A percentile compares a stretch with the other conserved stretches of the same genome.
Evolutionary conservation across 2,888 invertebrate species (phyloP).

Genomic region (Chrysomela aeneicollis): DNA sequence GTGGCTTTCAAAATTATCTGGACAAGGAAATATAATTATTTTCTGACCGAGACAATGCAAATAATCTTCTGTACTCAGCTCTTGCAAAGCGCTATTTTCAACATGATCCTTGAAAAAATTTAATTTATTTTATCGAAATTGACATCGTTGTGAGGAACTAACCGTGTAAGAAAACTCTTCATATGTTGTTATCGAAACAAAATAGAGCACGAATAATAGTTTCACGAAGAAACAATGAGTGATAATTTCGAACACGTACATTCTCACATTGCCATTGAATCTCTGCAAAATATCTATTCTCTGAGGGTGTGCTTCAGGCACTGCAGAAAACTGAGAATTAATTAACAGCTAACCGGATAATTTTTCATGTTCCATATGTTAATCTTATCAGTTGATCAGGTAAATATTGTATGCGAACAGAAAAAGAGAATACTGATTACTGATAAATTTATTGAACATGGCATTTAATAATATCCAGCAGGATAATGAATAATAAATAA

Average conservation of each 20-base stretch:
- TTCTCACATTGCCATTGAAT: slow-evolving; percentile 21
- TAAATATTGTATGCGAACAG: slow-evolving; percentile 20
- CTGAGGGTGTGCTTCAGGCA: background rate
- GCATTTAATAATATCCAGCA: slow-evolving; percentile 1
- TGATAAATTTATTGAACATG: slow-evolving; percentile 10
- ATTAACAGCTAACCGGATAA: slow-evolving; percentile 28
- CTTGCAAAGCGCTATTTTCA: background rate
- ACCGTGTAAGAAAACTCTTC: slow-evolving; percentile 14
- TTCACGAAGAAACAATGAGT: slow-evolving; percentile 25
- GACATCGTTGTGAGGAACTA: background rate
- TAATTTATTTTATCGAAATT: background rate
- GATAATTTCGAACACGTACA: slow-evolving; percentile 19
- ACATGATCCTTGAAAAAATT: slow-evolving; percentile 28
- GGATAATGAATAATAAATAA: background rate
- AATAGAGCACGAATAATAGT: slow-evolving; percentile 23
- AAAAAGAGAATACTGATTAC: background rate
- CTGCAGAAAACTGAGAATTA: slow-evolving; percentile 25
- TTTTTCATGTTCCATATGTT: slow-evolving; percentile 31
- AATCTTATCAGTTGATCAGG: slow-evolving; percentile 37
- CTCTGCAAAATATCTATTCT: background rate
- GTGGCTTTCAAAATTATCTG: slow-evolving; percentile 23
- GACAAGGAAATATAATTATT: slow-evolving; percentile 41
- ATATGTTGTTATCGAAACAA: slow-evolving; percentile 18
- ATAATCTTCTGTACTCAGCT: background rate
- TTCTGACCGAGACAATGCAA: slow-evolving; percentile 23